phyloP scores from a whole-genome alignment of 2,888 invertebrate genomes.

The Idaea straminata region DNA sequence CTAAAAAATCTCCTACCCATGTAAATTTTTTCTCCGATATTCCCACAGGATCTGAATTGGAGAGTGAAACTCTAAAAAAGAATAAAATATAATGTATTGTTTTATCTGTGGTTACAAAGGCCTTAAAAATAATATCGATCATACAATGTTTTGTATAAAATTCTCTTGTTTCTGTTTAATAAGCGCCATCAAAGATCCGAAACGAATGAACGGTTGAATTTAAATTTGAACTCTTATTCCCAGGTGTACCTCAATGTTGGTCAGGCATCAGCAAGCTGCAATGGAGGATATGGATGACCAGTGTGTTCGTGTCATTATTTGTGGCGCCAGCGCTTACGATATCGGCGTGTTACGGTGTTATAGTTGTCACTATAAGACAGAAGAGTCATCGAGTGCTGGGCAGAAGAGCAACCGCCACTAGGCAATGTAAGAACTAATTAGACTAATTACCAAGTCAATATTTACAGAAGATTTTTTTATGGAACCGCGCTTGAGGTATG shows the following conservation, averaged over 20 bases:
- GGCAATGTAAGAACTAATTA: conserved; percentile 57
- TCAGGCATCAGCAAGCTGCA: conserved; percentile 86
- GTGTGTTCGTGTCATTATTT: conserved; percentile 90
- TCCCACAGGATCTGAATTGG: too few relatives aligned
- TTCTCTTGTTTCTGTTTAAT: too few relatives aligned
- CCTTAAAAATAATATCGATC: too few relatives aligned
- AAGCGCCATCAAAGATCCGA: not conserved
- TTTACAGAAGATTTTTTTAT: too few relatives aligned
- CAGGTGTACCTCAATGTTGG: conserved; percentile 91
- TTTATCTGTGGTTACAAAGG: too few relatives aligned
- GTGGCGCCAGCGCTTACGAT: conserved; percentile 93
- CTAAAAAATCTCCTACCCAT: too few relatives aligned
- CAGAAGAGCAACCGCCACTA: conserved; percentile 56
- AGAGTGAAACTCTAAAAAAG: too few relatives aligned
- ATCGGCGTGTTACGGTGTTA: conserved; percentile 93
- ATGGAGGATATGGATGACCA: conserved; percentile 94
- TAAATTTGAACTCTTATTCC: conserved; percentile 6
- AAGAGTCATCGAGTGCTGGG: conserved; percentile 83
- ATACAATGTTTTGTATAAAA: too few relatives aligned
- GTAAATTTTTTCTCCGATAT: too few relatives aligned
- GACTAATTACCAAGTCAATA: not conserved
- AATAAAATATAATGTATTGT: too few relatives aligned
- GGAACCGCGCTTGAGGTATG: too few relatives aligned
- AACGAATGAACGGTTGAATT: not conserved
- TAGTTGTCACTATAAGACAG: conserved; percentile 94